phyloP scores from a whole-genome alignment of 2,797 vertebrate species.

The Avahi laniger region DNA sequence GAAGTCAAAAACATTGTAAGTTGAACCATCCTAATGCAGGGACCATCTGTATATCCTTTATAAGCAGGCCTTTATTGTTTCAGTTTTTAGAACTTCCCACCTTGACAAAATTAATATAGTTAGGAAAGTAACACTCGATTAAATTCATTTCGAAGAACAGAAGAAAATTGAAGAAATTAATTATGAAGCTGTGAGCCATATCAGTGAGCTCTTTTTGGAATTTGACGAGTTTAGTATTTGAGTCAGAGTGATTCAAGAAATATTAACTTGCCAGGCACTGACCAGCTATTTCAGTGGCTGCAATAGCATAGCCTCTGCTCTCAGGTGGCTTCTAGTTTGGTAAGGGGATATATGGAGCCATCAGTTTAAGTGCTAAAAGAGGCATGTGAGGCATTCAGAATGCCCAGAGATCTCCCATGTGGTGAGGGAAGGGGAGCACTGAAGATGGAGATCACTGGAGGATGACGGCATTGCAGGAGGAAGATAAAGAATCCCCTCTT shows the following conservation, averaged over 20 bases:
- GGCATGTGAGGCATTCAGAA: background rate
- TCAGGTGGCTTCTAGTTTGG: background rate
- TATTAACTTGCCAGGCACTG: background rate
- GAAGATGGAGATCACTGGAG: background rate
- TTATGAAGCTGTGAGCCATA: background rate
- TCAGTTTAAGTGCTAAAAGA: background rate
- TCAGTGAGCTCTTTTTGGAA: background rate
- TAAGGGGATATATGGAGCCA: no score
- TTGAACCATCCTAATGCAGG: no score
- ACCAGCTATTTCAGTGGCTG: background rate
- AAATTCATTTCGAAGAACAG: conserved; percentile 17
- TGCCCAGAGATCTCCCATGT: background rate
- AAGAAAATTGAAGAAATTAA: background rate
- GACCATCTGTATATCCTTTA: background rate
- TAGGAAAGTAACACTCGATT: background rate
- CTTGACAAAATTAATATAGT: background rate
- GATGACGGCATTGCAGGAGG: accelerated
- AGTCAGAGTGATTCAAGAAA: background rate
- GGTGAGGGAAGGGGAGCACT: background rate
- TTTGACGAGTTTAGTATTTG: background rate
- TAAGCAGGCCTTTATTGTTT: background rate
- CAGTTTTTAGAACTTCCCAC: background rate
- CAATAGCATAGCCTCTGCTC: background rate
- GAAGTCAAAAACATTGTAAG: background rate
- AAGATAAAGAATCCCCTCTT: background rate